Percentiles rank a stretch among this genome's conserved stretches.
phyloP scores from a whole-genome alignment of 1,140 invertebrate species.

The Brachionus calyciflorus region DNA sequence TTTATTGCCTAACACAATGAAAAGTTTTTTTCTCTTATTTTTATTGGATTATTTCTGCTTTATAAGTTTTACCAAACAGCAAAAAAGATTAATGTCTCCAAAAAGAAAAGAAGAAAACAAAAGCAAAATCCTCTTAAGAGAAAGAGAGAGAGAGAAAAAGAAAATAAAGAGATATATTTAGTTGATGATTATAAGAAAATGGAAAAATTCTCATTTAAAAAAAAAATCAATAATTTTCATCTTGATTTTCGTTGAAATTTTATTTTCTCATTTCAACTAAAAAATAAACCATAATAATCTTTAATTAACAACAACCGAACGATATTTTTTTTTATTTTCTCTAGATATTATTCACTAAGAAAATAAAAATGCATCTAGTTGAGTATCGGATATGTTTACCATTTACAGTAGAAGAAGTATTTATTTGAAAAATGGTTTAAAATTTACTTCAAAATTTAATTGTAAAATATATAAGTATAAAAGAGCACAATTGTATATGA shows the following conservation, averaged over 20 bases:
- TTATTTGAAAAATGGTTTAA: too few species aligned
- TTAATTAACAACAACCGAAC: background rate
- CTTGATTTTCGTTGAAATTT: conserved; percentile 33
- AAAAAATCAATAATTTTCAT: conserved; percentile 44
- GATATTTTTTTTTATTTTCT: background rate
- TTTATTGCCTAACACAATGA: too few species aligned
- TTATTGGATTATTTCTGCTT: background rate
- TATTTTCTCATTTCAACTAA: conserved; percentile 5
- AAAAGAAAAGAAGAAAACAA: background rate
- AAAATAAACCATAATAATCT: conserved; percentile 3
- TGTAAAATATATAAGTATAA: conserved; percentile 76
- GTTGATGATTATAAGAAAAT: background rate
- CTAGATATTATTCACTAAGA: background rate
- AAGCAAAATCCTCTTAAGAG: conserved; percentile 38
- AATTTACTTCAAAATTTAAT: too few species aligned
- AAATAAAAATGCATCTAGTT: conserved; percentile 69
- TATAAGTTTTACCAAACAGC: background rate
- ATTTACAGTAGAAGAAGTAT: conserved; percentile 81
- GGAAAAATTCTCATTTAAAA: background rate
- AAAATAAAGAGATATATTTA: conserved; percentile 34
- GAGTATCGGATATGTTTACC: conserved; percentile 90
- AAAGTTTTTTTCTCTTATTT: background rate
- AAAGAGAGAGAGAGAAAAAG: conserved; percentile 4
- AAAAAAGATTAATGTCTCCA: conserved; percentile 17
- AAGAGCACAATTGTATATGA: conserved; percentile 89